Base-by-base conservation (phyloP, 2,888 invertebrate genomes). In the Cephus runcator region DNA sequence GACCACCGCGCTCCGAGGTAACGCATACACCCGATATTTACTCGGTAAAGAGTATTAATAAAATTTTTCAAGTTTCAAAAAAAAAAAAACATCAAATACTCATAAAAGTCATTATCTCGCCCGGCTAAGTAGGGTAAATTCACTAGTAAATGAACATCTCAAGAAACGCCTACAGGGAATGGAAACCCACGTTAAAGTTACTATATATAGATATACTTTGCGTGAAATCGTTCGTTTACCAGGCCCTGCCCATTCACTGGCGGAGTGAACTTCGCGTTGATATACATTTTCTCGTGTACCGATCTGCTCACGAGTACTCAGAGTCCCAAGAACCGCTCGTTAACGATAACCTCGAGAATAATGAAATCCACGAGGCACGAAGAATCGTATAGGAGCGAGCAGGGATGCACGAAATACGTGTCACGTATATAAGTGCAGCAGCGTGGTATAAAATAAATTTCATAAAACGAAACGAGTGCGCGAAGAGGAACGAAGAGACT, bases 321-420 rank as follows among this genome's bases (percentile, higher is more conserved):
- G 77, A 76, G 76, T 76, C 76, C 77, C 73, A 68, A 75, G 75
- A 77, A 76, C 79, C 78, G 3, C 79, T 80, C 79, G 79, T 81
- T 81, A 81, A 79, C 78, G 79, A 80, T 79, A 82, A 79, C 81
- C 76, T 75, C 79, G 75, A 77, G 82, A 82, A 82, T 81, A 80
- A 78, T 81, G 80, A 78, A 79, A 79, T 81, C 23, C 40, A 56
- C 40, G 6, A 56, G 23, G 40, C 23, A 56, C 23, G 40, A 56
- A 9, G 23, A 56, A 56, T 15, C 40, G 23, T 23, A 56, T 23
- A 56, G 9, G 23, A 56, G 40, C 9, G 9, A 56, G 40, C 40
- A 56, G 23, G 6, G 40, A 56, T 56, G 40, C 40, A 56, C 40
- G 40, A 56, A 56, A 56, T 56, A 56, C 40, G 40, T 56, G 40